phyloP scores from a whole-genome alignment of 2,113 vertebrate species.

The Phodopus roborovskii region DNA sequence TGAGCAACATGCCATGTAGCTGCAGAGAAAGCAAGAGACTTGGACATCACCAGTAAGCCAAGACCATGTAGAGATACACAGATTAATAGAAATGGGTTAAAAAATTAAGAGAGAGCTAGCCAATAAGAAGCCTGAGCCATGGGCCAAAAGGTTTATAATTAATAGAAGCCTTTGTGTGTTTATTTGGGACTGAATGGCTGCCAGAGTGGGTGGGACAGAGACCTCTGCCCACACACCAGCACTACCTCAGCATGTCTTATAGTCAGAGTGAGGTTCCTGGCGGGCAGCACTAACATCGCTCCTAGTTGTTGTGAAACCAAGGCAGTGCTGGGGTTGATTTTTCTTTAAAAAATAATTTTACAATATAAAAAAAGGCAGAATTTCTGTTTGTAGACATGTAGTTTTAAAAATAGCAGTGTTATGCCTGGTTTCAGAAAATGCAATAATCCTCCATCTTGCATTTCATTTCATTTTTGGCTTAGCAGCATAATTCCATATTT shows the following conservation, averaged over 20 bases:
- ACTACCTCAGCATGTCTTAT: constrained; percentile 33
- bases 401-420: constrained; percentile 51
- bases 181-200: no score
- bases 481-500: constrained; percentile 6
- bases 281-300: constrained; percentile 53
- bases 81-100: no score
- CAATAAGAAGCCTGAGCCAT: no score
- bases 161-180: no score
- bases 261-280: constrained; percentile 61
- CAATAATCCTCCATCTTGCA: constrained; percentile 1
- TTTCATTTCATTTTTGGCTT: constrained; percentile 57
- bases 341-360: constrained; percentile 58
- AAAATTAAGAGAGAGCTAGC: no score
- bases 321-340: constrained; percentile 42
- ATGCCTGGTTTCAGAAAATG: neutral
- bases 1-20: no score
- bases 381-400: constrained; percentile 17
- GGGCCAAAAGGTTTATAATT: no score
- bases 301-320: constrained; percentile 60
- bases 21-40: no score
- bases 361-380: constrained; percentile 60
- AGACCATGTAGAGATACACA: no score
- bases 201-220: no score
- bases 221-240: neutral
- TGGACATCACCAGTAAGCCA: no score